These are phyloP conservation scores for Ceriagrion tenellum DNA, from an alignment of 2,888 invertebrate species.

Conservation along the genomic window DNA sequence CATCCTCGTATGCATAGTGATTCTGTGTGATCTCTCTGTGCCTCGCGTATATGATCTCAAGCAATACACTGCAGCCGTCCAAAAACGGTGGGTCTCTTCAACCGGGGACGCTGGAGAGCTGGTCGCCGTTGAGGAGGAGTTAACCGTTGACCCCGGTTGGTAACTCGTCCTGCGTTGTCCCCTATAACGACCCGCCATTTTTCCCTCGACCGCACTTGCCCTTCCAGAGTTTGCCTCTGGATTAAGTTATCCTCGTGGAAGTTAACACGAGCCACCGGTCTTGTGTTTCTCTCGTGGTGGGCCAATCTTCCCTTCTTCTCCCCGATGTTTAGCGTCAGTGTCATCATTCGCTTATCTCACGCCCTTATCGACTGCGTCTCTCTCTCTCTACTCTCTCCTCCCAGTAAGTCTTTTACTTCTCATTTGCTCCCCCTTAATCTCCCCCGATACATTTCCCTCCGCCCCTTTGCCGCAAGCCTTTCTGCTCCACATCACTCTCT, in stretches of 20 bases:
- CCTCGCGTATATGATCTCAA: neutral
- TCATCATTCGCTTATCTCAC: conserved; percentile 11
- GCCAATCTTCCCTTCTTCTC: neutral
- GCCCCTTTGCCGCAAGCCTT: neutral
- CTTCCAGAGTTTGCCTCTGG: neutral
- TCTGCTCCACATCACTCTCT: neutral
- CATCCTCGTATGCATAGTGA: neutral
- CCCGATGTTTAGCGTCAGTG: neutral
- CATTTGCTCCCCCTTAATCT: neutral
- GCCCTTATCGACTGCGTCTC: neutral
- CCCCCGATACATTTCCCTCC: neutral
- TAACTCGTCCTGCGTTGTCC: neutral
- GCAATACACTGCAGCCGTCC: neutral
- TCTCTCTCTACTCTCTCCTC: neutral
- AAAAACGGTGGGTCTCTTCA: neutral
- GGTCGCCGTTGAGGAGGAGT: neutral
- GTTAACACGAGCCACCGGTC: conserved; percentile 14
- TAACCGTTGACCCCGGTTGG: neutral
- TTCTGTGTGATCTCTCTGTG: neutral
- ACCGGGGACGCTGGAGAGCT: neutral
- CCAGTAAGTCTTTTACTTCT: conserved; percentile 10
- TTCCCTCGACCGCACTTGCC: neutral
- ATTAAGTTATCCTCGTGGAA: conserved; percentile 8
- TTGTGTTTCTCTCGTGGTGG: neutral
- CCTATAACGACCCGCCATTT: neutral